A percentile compares a stretch with the other conserved stretches of the same genome.
Evolutionary conservation across 1,140 invertebrate genomes (phyloP).

Genomic region (Trypoxylus dichotomus): DNA sequence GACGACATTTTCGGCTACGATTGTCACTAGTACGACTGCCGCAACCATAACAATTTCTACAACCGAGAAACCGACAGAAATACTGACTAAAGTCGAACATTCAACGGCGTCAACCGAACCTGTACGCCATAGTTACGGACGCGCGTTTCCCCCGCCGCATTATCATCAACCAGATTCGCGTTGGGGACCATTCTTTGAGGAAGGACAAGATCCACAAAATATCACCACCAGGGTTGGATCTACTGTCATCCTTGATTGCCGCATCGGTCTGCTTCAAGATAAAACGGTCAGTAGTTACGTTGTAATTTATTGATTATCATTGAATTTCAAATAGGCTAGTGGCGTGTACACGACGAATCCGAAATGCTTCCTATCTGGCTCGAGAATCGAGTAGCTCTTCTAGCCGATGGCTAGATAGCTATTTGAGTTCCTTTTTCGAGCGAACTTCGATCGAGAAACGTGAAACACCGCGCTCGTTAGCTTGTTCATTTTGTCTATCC

Average conservation of each 20-base stretch:
- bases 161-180: conserved; percentile 60
- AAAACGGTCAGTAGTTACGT: conserved; percentile 72
- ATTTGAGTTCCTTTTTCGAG: neutral
- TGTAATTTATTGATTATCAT: conserved; percentile 31
- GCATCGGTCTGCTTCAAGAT: conserved; percentile 79
- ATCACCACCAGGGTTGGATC: conserved; percentile 80
- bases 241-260: conserved; percentile 78
- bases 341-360: neutral
- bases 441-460: neutral
- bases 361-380: no score
- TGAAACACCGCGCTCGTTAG: neutral
- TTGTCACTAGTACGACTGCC: neutral
- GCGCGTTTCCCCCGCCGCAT: conserved; percentile 46
- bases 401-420: neutral
- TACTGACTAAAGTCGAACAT: conserved; percentile 11
- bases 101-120: conserved; percentile 32
- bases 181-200: conserved; percentile 79
- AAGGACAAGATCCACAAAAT: conserved; percentile 62
- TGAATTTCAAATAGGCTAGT: conserved; percentile 14
- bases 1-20: conserved; percentile 7
- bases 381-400: neutral
- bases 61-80: conserved; percentile 8
- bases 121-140: conserved; percentile 37
- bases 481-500: neutral
- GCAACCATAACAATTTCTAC: conserved; percentile 29